These are phyloP conservation scores for Tiphia femorata DNA, from an alignment of 2,888 invertebrate species.

Conservation along the genomic window DNA sequence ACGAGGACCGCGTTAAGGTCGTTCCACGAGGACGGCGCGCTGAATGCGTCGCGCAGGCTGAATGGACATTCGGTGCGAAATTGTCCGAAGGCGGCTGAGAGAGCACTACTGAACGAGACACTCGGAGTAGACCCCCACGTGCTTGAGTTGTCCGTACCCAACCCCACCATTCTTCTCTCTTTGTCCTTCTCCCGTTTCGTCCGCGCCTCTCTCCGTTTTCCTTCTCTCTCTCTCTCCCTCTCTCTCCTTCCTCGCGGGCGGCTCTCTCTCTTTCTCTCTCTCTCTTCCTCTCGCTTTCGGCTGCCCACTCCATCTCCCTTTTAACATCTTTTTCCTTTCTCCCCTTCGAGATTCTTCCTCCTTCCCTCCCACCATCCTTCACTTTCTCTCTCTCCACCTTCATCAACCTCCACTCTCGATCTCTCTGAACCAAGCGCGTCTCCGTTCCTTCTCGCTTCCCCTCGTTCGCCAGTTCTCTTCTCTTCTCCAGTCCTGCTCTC, in stretches of 20 bases:
- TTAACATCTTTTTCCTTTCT: conserved; percentile 19
- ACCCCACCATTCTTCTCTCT: conserved; percentile 51
- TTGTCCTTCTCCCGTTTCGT: conserved; percentile 30
- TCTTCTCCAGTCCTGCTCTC: conserved; percentile 5
- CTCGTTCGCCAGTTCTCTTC: conserved; percentile 1
- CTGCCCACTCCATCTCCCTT: conserved; percentile 32
- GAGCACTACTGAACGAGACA: conserved; percentile 61
- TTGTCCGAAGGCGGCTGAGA: conserved; percentile 58
- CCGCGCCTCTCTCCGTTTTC: conserved; percentile 28
- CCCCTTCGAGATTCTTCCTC: conserved; percentile 4
- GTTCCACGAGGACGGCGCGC: conserved; percentile 6
- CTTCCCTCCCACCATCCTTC: conserved; percentile 1
- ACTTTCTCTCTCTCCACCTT: conserved; percentile 11
- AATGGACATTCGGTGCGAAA: conserved; percentile 49
- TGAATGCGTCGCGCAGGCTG: conserved; percentile 13
- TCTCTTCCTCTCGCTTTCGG: conserved; percentile 11
- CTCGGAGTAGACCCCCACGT: conserved; percentile 58
- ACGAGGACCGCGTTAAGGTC: too few species aligned
- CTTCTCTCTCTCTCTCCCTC: conserved; percentile 8
- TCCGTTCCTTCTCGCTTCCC: conserved; percentile 2
- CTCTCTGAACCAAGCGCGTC: too few species aligned
- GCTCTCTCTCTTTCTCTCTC: conserved; percentile 11
- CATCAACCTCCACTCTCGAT: conserved; percentile 2
- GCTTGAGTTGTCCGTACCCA: conserved; percentile 56
- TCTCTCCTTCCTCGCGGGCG: conserved; percentile 2